Base-by-base conservation (phyloP, 2,888 invertebrate genomes). In the Drosophila anceps region DNA sequence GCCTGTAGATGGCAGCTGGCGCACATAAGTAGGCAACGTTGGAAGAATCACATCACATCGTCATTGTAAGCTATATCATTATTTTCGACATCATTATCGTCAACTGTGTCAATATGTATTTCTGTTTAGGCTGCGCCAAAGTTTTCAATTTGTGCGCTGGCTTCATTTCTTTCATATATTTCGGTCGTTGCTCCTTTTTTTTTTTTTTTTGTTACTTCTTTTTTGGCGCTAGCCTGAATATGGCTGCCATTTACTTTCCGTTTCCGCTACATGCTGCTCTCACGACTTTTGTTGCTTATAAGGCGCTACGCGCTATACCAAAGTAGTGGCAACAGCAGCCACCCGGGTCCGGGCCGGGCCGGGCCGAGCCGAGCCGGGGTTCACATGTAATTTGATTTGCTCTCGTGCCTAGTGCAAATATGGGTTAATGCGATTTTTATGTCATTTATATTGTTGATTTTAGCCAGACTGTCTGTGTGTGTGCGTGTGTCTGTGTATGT, bases 341-440 rank as follows among this genome's bases (percentile, higher is more conserved):
- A 27, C 18, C 8, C 55, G 66, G 41, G 41, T 50, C 27, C 29
- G n/a, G 29, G 18, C 1, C 29, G 13, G 37, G 4, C n/a, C n/a
- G n/a, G n/a, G n/a, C n/a, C n/a, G n/a, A n/a, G n/a, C 27, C 29
- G n/a, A 18, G 18, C 1, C 29, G 13, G 37, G 4, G 48, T n/a
- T 48, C 50, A 59, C 62, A 67, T 72, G 80, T 86, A 88, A 90
- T 88, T 85, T 88, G 80, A 84, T 86, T 88, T 84, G 73, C 65
- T 74, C 82, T 75, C 81, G 68, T 72, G 77, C 76, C 79, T 74
- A 86, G 75, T 76, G 79, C 86, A 81, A 89, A 88, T 90, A 83
- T 90, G 79, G 88, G 90, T 87, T 88, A 88, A 90, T 88, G 87
- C 83, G 83, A 90, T 89, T 90, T 85, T 83, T 90, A 87, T 89